Evolutionary conservation across 2,797 vertebrate species (phyloP), one percentile per base, ranked within the genome.

Genomic region (Cyclopterus lumpus): DNA sequence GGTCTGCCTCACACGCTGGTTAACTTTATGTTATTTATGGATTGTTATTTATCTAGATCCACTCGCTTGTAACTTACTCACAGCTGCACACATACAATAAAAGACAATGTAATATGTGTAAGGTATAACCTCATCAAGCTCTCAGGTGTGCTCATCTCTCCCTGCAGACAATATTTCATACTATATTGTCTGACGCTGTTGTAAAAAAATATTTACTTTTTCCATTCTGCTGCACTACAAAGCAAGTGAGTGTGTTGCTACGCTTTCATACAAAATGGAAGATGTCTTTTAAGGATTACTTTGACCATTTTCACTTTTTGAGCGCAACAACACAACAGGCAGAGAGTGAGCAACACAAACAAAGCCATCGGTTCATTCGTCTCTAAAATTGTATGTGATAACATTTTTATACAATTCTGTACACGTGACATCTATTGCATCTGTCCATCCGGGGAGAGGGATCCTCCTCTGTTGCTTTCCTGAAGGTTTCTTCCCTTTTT

Each of bases 31-130:
- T 61, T 53, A 40, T 40, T 40, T 40, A 3, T 1, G 34, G 55
- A 18, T 80, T 68, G 70, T 86, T 79, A 81, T 85, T 77, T 71
- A 73, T 85, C 67, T 77, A 58, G 38, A 73, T 49, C 42, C 64
- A 76, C 51, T 46, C 73, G 76, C 68, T 63, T 66, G 65, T 58
- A 69, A 70, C 36, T 49, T 24, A 65, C 80, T 34, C 61, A 72
- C 86, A 91, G 89, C 86, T 91, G 92, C 81, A 82, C 78, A 86
- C 82, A 86, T 68, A 59, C 71, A 80, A 82, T 88, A 84, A 88
- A 89, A 81, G 6, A 18, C 26, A 26, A 49, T 71, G 22, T 44
- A 53, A 75, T 60, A 67, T 58, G n/a, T 38, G 26, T 34, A n/a
- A 78, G 59, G 48, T 59, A 61, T 22, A 32, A 61, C 11, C 68